A percentile compares a stretch with the other conserved stretches of the same genome.
Evolutionary conservation across 2,113 vertebrate species (phyloP).

Genomic region (Gavialis gangeticus): DNA sequence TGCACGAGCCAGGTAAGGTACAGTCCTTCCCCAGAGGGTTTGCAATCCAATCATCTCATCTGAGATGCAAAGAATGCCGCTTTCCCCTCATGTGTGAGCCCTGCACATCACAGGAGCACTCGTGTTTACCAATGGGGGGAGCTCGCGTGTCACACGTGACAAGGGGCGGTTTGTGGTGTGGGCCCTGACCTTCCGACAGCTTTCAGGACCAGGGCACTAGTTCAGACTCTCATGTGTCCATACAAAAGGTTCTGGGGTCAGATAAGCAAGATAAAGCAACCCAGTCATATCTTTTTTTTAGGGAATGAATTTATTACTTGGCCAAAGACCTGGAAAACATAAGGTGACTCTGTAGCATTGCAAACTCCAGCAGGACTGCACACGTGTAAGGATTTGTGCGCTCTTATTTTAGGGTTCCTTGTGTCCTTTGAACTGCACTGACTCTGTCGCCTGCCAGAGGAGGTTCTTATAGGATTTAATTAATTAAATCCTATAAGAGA

Average conservation of each 20-base stretch:
- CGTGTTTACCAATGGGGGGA: neutral
- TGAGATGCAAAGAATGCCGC: neutral
- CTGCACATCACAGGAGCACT: no score
- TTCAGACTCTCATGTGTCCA: neutral
- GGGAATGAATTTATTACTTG: neutral
- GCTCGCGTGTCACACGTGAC: neutral
- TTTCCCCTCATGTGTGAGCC: neutral
- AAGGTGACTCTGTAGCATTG: neutral
- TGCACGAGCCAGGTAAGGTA: neutral
- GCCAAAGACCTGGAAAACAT: neutral
- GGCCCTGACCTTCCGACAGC: neutral
- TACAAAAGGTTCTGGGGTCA: neutral
- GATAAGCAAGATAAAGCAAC: neutral
- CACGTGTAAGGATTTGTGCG: neutral
- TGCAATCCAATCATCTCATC: neutral
- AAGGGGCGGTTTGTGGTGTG: neutral
- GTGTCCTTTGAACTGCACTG: no score
- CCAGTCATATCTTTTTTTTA: neutral
- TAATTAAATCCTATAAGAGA: no score
- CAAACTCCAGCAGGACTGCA: neutral
- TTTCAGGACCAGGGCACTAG: neutral
- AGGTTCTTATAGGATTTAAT: rapidly evolving
- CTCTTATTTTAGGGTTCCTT: no score
- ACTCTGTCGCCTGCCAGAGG: neutral
- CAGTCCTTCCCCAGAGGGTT: neutral